Percentiles rank a stretch among this genome's conserved stretches.
phyloP scores from a whole-genome alignment of 2,888 invertebrate species.

The Apamea sordens region DNA sequence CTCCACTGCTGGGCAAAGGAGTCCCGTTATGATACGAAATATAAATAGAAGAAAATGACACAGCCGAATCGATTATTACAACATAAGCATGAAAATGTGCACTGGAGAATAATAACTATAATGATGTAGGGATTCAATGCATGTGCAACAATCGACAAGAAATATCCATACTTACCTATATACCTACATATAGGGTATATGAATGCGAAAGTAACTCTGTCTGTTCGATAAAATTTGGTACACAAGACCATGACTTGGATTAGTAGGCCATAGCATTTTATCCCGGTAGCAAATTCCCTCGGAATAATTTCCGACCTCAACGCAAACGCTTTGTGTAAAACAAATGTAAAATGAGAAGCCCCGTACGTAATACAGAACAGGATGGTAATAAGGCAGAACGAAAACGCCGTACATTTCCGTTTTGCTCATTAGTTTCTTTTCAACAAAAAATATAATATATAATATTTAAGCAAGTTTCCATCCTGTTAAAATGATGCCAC shows the following conservation, averaged over 20 bases:
- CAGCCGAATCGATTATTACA: not conserved
- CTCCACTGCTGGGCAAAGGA: not conserved
- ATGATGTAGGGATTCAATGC: not conserved
- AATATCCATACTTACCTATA: too few species aligned
- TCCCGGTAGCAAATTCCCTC: too few species aligned
- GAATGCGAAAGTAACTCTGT: not conserved
- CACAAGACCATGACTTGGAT: not conserved
- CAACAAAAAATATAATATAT: too few species aligned
- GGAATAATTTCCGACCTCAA: too few species aligned
- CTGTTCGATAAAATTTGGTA: not conserved
- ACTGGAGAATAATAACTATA: not conserved
- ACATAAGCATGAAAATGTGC: not conserved
- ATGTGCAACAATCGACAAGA: not conserved
- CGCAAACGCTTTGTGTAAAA: not conserved
- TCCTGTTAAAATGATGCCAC: not conserved
- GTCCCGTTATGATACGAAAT: too few species aligned
- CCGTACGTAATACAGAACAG: not conserved
- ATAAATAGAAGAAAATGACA: not conserved
- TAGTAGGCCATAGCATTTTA: not conserved
- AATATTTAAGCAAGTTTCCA: not conserved
- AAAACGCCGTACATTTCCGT: conserved; percentile 33
- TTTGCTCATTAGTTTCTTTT: conserved; percentile 43
- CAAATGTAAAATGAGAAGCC: conserved; percentile 6
- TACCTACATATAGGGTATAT: too few species aligned
- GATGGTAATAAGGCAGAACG: conserved; percentile 34